Percentiles rank a stretch among this genome's conserved stretches.
phyloP scores from a whole-genome alignment of 2,113 vertebrate species.

The Salvator merianae region DNA sequence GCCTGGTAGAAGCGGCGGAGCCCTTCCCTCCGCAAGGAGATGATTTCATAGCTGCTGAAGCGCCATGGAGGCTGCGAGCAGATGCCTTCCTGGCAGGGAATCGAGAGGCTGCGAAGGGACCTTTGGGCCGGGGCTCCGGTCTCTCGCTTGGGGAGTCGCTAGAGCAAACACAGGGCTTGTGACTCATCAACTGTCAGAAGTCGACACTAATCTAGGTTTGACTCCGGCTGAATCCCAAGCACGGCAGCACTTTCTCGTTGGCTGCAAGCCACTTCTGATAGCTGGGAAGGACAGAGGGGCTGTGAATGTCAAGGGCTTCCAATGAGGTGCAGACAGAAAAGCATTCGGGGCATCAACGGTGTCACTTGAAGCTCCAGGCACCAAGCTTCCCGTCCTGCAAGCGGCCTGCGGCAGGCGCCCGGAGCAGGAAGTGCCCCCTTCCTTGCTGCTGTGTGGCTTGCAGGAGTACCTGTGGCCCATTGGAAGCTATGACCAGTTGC shows the following conservation, averaged over 20 bases:
- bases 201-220: background rate
- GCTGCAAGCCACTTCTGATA: background rate
- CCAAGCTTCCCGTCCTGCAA: too few relatives aligned
- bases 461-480: background rate
- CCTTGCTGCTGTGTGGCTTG: background rate
- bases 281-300: background rate
- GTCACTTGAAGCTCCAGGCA: background rate
- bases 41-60: constrained; percentile 55
- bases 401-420: background rate
- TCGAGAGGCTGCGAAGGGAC: background rate
- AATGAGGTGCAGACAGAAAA: background rate
- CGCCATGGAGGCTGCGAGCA: constrained; percentile 39
- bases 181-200: background rate
- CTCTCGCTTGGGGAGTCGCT: background rate
- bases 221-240: constrained; percentile 1
- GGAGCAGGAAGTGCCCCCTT: background rate
- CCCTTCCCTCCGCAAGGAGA: constrained; percentile 57
- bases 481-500: constrained; percentile 53
- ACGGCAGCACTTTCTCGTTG: background rate
- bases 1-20: constrained; percentile 49
- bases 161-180: background rate
- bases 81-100: background rate
- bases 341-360: background rate
- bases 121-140: too few relatives aligned
- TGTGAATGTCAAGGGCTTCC: background rate